Percentiles rank a stretch among this genome's conserved stretches.
Conservation (phyloP, 2,113 vertebrate genomes). For the Larimichthys polyactis region DNA sequence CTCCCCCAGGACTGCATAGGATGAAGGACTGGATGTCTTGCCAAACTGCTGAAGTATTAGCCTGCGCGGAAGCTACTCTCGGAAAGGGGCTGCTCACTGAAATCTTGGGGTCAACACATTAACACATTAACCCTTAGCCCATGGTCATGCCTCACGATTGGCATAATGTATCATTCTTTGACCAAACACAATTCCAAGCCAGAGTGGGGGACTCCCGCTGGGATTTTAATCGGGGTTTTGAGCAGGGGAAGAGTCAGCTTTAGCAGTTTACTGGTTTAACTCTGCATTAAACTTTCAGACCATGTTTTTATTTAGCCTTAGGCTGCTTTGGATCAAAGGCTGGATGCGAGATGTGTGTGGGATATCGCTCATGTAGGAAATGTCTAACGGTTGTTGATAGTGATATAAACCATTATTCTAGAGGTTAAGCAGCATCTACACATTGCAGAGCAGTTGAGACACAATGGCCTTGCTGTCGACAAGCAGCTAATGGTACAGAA, state of each 20-base stretch:
- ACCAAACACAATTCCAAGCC: not conserved
- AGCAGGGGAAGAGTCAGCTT: not conserved
- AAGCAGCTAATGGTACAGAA: slow-evolving; percentile 21
- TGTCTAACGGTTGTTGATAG: slow-evolving; percentile 19
- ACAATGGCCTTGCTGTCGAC: not conserved
- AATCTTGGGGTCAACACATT: slow-evolving; percentile 37
- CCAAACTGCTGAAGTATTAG: slow-evolving; percentile 21
- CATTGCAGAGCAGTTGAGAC: not conserved
- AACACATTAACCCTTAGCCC: slow-evolving; percentile 49
- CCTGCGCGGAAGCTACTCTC: not conserved
- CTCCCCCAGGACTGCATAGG: slow-evolving; percentile 37
- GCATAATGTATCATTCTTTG: slow-evolving; percentile 51
- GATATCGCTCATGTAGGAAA: slow-evolving; percentile 14
- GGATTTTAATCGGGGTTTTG: not conserved
- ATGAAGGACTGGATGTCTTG: slow-evolving; percentile 38
- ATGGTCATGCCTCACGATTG: slow-evolving; percentile 22
- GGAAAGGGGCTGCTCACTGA: slow-evolving; percentile 37
- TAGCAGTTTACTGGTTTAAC: slow-evolving; percentile 18
- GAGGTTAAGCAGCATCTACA: slow-evolving; percentile 16
- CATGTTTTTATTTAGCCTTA: slow-evolving; percentile 15
- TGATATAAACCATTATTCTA: slow-evolving; percentile 34
- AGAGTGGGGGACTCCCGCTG: not conserved
- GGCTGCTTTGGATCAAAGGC: slow-evolving; percentile 17
- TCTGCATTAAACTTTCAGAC: slow-evolving; percentile 19
- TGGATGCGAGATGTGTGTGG: not conserved